phyloP scores from a whole-genome alignment of 2,113 vertebrate species.

The Engystomops pustulosus region DNA sequence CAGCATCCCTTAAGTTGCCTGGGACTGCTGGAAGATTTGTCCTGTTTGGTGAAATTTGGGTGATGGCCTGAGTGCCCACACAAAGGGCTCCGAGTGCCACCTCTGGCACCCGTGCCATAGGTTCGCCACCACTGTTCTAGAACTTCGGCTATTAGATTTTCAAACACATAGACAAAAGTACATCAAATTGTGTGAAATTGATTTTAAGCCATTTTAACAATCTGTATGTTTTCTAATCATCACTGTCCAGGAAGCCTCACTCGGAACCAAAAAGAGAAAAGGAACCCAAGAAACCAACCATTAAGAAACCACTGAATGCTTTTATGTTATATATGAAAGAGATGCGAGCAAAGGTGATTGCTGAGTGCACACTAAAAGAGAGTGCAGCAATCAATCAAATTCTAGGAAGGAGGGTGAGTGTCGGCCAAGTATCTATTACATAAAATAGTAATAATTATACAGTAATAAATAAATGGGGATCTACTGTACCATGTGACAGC shows the following conservation, averaged over 20 bases:
- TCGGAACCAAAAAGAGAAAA: slow-evolving; percentile 91
- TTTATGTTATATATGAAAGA: slow-evolving; percentile 99
- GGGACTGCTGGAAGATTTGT: too few species aligned
- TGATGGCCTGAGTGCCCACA: too few species aligned
- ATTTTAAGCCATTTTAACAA: too few species aligned
- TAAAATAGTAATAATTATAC: too few species aligned
- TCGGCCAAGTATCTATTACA: neutral
- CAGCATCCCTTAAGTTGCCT: too few species aligned
- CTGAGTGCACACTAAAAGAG: slow-evolving; percentile 97
- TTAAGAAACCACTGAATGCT: slow-evolving; percentile 98
- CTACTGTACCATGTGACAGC: neutral
- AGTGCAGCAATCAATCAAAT: slow-evolving; percentile 99
- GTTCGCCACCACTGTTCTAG: too few species aligned
- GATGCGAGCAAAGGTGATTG: slow-evolving; percentile 98
- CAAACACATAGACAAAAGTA: too few species aligned
- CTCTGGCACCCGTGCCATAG: too few species aligned
- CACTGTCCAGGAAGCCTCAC: slow-evolving; percentile 83
- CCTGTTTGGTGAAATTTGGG: too few species aligned
- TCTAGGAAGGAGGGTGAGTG: slow-evolving; percentile 90
- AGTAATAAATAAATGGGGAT: too few species aligned
- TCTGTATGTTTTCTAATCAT: neutral
- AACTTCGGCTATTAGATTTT: too few species aligned
- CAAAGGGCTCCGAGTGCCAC: too few species aligned
- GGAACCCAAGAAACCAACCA: slow-evolving; percentile 96
- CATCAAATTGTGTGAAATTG: neutral